Evolutionary conservation across 2,888 invertebrate species (phyloP).

Genomic region (Zygaena filipendulae): DNA sequence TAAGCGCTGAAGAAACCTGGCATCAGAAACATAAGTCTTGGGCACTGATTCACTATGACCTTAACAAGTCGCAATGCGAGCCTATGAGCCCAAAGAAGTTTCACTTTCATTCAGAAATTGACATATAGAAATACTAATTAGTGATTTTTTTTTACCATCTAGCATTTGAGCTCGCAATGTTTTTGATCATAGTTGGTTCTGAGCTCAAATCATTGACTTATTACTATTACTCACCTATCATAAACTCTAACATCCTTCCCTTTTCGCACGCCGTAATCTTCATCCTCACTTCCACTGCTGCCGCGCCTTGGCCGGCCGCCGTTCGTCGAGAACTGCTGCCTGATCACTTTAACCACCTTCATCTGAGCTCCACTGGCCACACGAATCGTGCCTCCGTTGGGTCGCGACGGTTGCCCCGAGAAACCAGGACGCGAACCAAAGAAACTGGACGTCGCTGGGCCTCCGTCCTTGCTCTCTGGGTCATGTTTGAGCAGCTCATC

Average conservation of each 20-base stretch:
- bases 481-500: slow-evolving; percentile 61
- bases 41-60: too few species aligned
- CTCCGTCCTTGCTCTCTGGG: slow-evolving; percentile 47
- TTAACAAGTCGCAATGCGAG: too few species aligned
- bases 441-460: slow-evolving; percentile 21
- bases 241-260: slow-evolving; percentile 73
- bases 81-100: too few species aligned
- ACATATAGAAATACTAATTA: too few species aligned
- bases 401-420: slow-evolving; percentile 26
- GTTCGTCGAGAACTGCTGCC: slow-evolving; percentile 29
- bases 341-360: slow-evolving; percentile 20
- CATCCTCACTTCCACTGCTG: slow-evolving; percentile 70
- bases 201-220: too few species aligned
- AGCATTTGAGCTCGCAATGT: too few species aligned
- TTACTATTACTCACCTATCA: slow-evolving; percentile 62
- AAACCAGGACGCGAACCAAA: slow-evolving; percentile 29
- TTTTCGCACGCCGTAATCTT: slow-evolving; percentile 67
- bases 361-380: slow-evolving; percentile 27
- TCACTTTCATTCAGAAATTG: too few species aligned
- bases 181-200: too few species aligned
- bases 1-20: too few species aligned
- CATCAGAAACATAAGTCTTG: too few species aligned
- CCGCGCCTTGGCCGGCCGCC: slow-evolving; percentile 57
- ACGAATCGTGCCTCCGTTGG: slow-evolving; percentile 24
- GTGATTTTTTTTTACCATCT: too few species aligned